These are phyloP conservation scores for Leptinotarsa rubiginosa DNA, from an alignment of 2,888 invertebrate genomes.

Conservation along the genomic window DNA sequence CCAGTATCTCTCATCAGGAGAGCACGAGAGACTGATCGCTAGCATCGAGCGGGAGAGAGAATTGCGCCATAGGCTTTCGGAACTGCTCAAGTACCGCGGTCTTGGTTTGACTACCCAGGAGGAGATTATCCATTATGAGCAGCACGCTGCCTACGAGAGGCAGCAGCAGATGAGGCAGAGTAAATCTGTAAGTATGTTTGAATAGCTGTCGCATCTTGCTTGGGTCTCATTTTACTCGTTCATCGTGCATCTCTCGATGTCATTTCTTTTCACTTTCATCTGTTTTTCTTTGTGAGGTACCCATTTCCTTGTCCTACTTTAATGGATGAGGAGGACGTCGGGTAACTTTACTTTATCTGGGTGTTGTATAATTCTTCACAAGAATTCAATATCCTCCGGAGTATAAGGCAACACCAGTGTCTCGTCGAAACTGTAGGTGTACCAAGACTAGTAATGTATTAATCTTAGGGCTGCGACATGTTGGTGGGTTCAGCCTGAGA, in stretches of 20 bases:
- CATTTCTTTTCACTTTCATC: background rate
- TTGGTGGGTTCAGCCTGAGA: no score
- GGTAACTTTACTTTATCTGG: no score
- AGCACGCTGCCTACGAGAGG: conserved; percentile 71
- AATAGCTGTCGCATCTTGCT: background rate
- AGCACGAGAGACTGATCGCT: conserved; percentile 83
- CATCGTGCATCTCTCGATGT: background rate
- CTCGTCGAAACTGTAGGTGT: no score
- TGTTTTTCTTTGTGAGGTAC: background rate
- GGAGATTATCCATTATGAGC: conserved; percentile 90
- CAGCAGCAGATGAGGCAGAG: conserved; percentile 75
- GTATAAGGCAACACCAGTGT: no score
- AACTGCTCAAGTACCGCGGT: conserved; percentile 85
- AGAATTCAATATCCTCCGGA: no score
- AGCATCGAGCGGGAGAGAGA: conserved; percentile 88
- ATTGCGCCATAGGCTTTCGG: conserved; percentile 83
- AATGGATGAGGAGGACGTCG: no score
- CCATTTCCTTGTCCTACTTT: no score
- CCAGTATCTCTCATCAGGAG: conserved; percentile 88
- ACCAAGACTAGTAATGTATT: no score
- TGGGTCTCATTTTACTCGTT: no score
- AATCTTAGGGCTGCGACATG: no score
- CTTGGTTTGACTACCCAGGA: conserved; percentile 86
- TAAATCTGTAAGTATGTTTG: conserved; percentile 69
- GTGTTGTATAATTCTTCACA: no score